Conservation (phyloP, 2,113 vertebrate species). For the Melanocharis versteri region DNA sequence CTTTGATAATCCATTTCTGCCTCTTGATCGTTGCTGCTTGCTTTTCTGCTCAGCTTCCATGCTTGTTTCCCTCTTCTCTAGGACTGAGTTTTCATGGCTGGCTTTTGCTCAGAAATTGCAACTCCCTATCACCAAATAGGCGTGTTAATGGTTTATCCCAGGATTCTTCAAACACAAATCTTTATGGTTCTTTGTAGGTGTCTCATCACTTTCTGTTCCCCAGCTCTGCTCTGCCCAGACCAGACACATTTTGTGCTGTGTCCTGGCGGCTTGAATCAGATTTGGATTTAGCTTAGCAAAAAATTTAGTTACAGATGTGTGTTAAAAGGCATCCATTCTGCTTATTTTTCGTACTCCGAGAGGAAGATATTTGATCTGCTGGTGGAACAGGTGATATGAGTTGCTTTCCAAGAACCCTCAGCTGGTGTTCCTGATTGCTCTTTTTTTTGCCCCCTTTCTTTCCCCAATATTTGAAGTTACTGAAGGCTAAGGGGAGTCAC, state of each 20-base stretch:
- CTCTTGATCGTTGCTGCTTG: background rate
- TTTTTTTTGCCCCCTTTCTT: background rate
- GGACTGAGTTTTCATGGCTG: background rate
- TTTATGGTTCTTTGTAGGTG: background rate
- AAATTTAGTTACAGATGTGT: background rate
- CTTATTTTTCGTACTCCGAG: background rate
- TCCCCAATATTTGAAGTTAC: background rate
- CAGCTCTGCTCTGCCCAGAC: background rate
- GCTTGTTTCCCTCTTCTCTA: background rate
- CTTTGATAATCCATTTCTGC: background rate
- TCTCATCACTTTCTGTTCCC: background rate
- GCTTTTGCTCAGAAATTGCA: background rate
- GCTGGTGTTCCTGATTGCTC: background rate
- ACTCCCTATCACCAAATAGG: background rate
- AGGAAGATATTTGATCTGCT: background rate
- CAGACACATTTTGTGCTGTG: background rate
- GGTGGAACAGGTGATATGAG: background rate
- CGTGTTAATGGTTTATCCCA: background rate
- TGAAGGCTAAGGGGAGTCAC: background rate
- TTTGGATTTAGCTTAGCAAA: background rate
- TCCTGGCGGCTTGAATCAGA: background rate
- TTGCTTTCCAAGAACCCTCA: background rate
- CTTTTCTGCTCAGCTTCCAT: background rate
- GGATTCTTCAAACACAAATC: background rate
- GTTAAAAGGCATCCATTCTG: background rate